Evolutionary conservation across 2,113 vertebrate genomes (phyloP), one percentile per base, ranked within the genome.

Genomic region (Festucalex cinctus): DNA sequence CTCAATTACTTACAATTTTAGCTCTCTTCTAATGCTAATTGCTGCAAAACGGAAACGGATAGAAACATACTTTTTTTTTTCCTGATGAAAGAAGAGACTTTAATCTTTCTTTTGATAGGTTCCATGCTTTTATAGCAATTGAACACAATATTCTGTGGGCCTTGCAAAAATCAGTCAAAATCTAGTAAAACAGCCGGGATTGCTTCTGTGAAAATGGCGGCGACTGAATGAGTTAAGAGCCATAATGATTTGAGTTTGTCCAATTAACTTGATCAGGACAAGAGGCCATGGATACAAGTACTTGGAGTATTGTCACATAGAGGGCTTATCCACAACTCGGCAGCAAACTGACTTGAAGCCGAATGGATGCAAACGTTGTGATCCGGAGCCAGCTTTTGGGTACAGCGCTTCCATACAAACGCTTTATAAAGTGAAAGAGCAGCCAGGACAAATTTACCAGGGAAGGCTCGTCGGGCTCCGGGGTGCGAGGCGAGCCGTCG

Each of bases 401-500:
- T 35, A 8, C 54, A 35, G 19, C 32, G 32, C 9, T 59, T 61
- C 17, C 10, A 22, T 13, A 61, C 35, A 28, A 20, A n/a, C 36
- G 28, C 17, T 58, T 58, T 57, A n/a, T n/a, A 37, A 43, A 68
- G 13, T 62, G 56, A 65, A 10, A 32, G 60, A 58, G 58, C 9
- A 26, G 58, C 49, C 66, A 3, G 39, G 51, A 51, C 53, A 63
- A 49, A 65, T 93, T 95, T 96, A 99, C 97, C 94, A 98, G 93
- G 90, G 97, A 99, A 72, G 95, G 94, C 92, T 98, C 97, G 93
- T 98, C 95, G 71, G 94, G 94, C 93, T 99, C 95, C 84, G 95
- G 96, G 83, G 92, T 92, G 22, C 92, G 94, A 80, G 97, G 95
- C 73, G 94, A 90, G 94, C 94, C 94, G 85, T 94, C 93, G 35